Percentiles rank a stretch among this genome's conserved stretches.
phyloP scores from a whole-genome alignment of 2,888 invertebrate species.

The Cerastoderma edule region DNA sequence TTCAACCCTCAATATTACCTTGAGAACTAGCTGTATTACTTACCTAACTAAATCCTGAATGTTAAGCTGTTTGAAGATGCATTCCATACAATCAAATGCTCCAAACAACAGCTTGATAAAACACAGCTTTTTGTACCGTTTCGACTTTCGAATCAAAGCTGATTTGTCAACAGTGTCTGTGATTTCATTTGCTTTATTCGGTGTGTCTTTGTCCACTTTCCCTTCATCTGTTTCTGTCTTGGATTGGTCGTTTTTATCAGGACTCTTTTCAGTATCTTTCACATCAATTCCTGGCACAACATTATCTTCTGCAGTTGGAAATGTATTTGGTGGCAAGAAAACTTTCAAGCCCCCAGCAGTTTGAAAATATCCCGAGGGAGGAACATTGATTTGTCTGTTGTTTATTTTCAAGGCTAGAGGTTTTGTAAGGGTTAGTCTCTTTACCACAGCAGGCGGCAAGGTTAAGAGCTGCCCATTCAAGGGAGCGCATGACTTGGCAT shows the following conservation, averaged over 20 bases:
- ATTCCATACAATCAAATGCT: constrained; percentile 76
- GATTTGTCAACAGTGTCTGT: neutral
- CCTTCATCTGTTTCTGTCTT: neutral
- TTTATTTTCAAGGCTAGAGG: constrained; percentile 78
- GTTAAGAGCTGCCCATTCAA: constrained; percentile 76
- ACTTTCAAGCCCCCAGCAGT: constrained; percentile 75
- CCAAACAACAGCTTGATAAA: constrained; percentile 72
- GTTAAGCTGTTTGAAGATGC: constrained; percentile 73
- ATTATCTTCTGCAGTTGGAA: constrained; percentile 67
- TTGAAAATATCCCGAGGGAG: constrained; percentile 77
- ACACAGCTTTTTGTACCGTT: constrained; percentile 52
- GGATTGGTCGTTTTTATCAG: neutral
- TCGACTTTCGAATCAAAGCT: constrained; percentile 2
- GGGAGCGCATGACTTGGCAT: constrained; percentile 51
- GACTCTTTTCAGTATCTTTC: constrained; percentile 27
- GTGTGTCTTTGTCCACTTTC: neutral
- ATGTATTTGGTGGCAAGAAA: constrained; percentile 78
- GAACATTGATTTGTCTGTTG: constrained; percentile 74
- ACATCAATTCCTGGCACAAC: constrained; percentile 61
- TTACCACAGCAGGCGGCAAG: constrained; percentile 73
- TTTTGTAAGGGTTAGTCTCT: constrained; percentile 71
- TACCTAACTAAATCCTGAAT: constrained; percentile 74
- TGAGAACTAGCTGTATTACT: too few species aligned
- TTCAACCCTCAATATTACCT: too few species aligned
- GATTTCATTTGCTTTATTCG: neutral